A percentile compares a stretch with the other conserved stretches of the same genome.
phyloP scores from a whole-genome alignment of 2,888 invertebrate genomes.

The Bellardia pandia region DNA sequence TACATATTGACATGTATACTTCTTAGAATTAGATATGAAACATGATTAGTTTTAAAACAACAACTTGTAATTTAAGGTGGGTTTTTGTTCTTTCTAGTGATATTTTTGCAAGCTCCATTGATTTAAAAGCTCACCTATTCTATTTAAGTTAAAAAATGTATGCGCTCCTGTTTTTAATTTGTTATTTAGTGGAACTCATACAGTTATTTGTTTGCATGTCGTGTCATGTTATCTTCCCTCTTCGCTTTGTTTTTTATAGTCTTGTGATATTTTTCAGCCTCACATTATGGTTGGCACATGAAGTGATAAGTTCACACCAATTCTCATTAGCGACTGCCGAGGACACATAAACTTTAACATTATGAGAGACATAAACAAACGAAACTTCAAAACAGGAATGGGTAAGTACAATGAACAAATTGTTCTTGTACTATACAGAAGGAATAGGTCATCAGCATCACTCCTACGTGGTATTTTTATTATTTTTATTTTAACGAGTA shows the following conservation, averaged over 20 bases:
- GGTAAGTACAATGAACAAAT: conserved; percentile 20
- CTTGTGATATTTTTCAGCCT: background rate
- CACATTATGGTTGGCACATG: conserved; percentile 52
- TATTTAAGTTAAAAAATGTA: background rate
- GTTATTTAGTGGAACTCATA: background rate
- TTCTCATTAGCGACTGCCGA: conserved; percentile 61
- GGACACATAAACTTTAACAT: conserved; percentile 39
- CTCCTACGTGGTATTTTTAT: background rate
- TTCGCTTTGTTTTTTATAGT: background rate
- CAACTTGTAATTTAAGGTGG: too few species aligned
- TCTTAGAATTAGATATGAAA: too few species aligned
- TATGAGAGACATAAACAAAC: conserved; percentile 32
- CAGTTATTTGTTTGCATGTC: conserved; percentile 24
- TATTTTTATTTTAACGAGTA: background rate
- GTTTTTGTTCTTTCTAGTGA: too few species aligned
- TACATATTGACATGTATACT: too few species aligned
- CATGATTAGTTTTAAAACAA: too few species aligned
- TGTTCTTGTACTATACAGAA: conserved; percentile 20
- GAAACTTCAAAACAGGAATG: conserved; percentile 7
- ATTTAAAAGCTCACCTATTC: background rate
- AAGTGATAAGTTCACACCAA: conserved; percentile 64
- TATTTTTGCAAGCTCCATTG: background rate
- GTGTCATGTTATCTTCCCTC: conserved; percentile 30
- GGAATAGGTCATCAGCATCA: conserved; percentile 28
- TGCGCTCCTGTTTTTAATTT: background rate